Base-by-base conservation (phyloP, 35 echinoderm and acorn worm species). In the Holothuria glaberrima region DNA sequence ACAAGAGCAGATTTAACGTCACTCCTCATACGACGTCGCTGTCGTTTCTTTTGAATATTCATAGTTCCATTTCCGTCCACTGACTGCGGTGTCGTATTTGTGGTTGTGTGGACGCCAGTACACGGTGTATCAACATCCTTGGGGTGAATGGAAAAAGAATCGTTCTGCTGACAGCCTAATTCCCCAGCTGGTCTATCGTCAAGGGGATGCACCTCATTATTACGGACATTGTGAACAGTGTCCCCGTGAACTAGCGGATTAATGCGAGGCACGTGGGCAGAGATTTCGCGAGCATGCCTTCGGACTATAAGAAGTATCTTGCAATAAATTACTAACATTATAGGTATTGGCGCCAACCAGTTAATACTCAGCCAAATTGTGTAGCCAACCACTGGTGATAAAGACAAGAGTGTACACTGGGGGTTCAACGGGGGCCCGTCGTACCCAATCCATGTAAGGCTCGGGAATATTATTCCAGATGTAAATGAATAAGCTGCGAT, bases 241-340 rank as follows among this genome's bases (percentile, higher is more conserved):
- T 54, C 50, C 50, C 50, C 16, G 50, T 1, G 50, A 54, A 54
- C 12, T 17, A 9, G 28, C 20, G 14, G 22, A 32, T 59, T 84
- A 16, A 41, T 17, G n/a, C 58, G 61, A 26, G 60, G 85, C 21
- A n/a, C 50, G 27, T 70, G 85, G 58, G 85, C 85, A 30, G 34
- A 46, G 22, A 87, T 87, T 12, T 87, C 61, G 46, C 85, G 60
- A 22, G 63, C 38, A 24, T 87, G 85, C 21, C 85, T n/a, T 48
- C 85, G 25, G 9, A 87, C 85, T 20, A 87, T 71, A 7, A 87
- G 20, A 48, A 87, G 67, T 21, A 87, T 87, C 21, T 50, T 60
- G 34, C n/a, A 71, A 71, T 87, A 87, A 10, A 87, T 87, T 18
- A 87, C 21, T 29, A 87, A 59, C 85, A 87, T 87, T 21, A 87